A percentile compares a stretch with the other conserved stretches of the same genome.
These are phyloP conservation scores for Sebastes itinus DNA, from an alignment of 2,797 vertebrate species.

Conservation along the genomic window DNA sequence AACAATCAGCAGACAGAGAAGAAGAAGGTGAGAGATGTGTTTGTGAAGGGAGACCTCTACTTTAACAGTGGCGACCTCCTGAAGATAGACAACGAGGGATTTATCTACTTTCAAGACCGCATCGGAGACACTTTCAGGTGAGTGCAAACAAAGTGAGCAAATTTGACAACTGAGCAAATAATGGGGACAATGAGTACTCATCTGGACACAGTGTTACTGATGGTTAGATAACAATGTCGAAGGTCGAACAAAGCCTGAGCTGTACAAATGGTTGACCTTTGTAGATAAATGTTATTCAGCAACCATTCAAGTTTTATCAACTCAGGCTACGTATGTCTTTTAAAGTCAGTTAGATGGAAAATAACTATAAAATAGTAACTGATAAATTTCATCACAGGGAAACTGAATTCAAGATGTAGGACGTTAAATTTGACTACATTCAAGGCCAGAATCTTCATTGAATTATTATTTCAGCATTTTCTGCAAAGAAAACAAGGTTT, in stretches of 20 bases:
- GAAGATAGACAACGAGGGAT: constrained; percentile 84
- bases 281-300: not conserved
- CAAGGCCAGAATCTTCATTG: not conserved
- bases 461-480: not conserved
- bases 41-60: constrained; percentile 87
- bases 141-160: not conserved
- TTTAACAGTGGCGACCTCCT: constrained; percentile 91
- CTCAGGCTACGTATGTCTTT: not conserved
- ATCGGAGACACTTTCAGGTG: constrained; percentile 93
- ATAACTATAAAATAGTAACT: not conserved
- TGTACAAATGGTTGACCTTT: not conserved
- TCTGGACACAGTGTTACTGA: not conserved
- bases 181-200: not conserved
- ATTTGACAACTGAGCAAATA: not conserved
- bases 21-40: constrained; percentile 88
- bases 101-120: constrained; percentile 90
- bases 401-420: not conserved
- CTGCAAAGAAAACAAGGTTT: not conserved
- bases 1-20: constrained; percentile 86
- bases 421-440: not conserved
- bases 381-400: not conserved
- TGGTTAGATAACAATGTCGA: not conserved
- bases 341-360: not conserved
- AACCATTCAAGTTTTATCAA: not conserved
- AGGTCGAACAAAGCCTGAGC: not conserved